Evolutionary conservation across 2,113 vertebrate genomes (phyloP), one percentile per base, ranked within the genome.

Genomic region (Sorex araneus): DNA sequence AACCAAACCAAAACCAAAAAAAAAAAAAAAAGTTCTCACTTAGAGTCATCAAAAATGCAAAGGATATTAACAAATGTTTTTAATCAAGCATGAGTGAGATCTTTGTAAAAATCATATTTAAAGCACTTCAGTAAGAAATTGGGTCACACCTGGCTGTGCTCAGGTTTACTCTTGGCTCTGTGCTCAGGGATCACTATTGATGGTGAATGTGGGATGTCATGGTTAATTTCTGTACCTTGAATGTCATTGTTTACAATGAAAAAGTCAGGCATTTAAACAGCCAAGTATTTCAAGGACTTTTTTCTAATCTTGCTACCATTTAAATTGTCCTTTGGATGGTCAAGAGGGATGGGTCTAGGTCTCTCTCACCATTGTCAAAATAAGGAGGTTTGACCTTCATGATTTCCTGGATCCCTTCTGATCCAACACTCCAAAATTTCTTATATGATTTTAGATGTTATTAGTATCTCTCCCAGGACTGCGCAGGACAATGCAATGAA

Each of bases 41-140:
- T 8, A 32, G 8, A 63, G 8, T 70, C 69, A 93, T 50, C 1
- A 34, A 93, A 89, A 84, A 30, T 63, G 7, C 1, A 74, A 81
- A 80, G 15, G 71, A 25, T 50, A 60, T 60, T 70, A 86, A 69
- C 8, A 87, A 32, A 25, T 43, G 6, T n/a, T 92, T 92, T 69
- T 47, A 87, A 54, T 15, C 64, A 93, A 83, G 8, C 6, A 93
- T 7, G 12, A 40, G 15, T 23, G 25, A 6, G 69, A 43, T 10
- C 71, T 95, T 86, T 3, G 11, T 73, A 84, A 93, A 77, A 84
- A 36, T 66, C n/a, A 82, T 34, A 79, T 25, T 94, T 93, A 64
- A 84, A 92, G 50, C 15, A 78, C 23, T 84, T 84, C 70, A 43
- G 21, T 60, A 23, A 23, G 21, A 60, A 19, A 6, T 60, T 60